Evolutionary conservation across 2,888 invertebrate genomes (phyloP).

Genomic region (Ormyrus rosae): DNA sequence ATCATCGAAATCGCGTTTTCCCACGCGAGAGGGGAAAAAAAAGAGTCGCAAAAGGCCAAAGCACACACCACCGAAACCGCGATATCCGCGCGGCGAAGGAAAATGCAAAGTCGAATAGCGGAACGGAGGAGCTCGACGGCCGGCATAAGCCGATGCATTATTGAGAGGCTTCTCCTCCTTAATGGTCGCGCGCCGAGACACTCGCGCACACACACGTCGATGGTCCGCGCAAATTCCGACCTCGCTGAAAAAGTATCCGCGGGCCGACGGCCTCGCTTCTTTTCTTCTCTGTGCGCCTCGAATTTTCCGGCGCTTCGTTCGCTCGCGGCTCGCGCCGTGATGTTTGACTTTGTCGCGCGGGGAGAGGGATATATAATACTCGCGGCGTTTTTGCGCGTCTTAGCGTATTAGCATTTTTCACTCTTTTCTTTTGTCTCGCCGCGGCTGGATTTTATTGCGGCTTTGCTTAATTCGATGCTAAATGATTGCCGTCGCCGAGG

Average conservation of each 20-base stretch:
- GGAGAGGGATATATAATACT: background rate
- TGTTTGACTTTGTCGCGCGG: background rate
- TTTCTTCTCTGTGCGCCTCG: background rate
- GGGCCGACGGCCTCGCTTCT: conserved; percentile 8
- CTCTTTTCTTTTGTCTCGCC: conserved; percentile 4
- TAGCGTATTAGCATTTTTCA: conserved; percentile 4
- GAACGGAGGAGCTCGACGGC: conserved; percentile 49
- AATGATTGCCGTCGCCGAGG: background rate
- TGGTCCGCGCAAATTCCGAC: conserved; percentile 28
- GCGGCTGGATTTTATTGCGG: background rate
- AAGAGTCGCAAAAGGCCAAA: background rate
- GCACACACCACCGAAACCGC: conserved; percentile 15
- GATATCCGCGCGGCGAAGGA: background rate
- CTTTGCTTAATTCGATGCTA: background rate
- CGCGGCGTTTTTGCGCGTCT: background rate
- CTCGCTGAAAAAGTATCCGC: conserved; percentile 4
- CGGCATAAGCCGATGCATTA: conserved; percentile 63
- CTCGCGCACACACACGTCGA: conserved; percentile 52
- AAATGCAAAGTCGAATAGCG: conserved; percentile 46
- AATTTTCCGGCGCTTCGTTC: background rate
- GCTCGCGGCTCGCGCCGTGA: background rate
- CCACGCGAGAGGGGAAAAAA: background rate
- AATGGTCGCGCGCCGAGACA: conserved; percentile 21
- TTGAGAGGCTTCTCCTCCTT: conserved; percentile 60
- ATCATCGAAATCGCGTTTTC: background rate